These are phyloP conservation scores for Alentia gelatinosa DNA, from an alignment of 2,888 invertebrate species.

Conservation along the genomic window DNA sequence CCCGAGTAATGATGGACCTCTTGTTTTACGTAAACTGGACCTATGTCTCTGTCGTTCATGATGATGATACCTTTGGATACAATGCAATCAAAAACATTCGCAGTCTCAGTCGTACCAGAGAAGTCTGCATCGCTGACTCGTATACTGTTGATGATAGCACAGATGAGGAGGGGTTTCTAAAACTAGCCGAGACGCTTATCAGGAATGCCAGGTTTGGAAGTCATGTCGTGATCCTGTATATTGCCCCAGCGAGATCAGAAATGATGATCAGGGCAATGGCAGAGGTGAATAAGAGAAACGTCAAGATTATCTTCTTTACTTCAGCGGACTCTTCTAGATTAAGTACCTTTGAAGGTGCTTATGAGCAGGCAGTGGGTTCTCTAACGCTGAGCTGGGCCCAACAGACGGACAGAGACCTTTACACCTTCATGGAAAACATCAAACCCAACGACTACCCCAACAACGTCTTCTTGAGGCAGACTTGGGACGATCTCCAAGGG, in stretches of 20 bases:
- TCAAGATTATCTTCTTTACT: not conserved
- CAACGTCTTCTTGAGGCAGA: constrained; percentile 63
- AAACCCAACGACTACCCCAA: constrained; percentile 17
- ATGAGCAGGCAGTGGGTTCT: not conserved
- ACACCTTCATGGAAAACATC: not conserved
- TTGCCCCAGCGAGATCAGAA: not conserved
- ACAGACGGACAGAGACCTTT: not conserved
- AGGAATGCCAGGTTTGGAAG: constrained; percentile 1
- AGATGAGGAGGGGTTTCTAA: not conserved
- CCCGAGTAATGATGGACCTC: constrained; percentile 63
- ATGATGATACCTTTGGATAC: constrained; percentile 57
- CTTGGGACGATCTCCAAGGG: constrained; percentile 55
- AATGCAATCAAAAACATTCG: constrained; percentile 32
- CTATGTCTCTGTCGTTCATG: constrained; percentile 65
- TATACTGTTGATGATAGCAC: constrained; percentile 2
- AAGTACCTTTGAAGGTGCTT: not conserved
- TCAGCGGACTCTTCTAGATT: not conserved
- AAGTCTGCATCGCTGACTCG: constrained; percentile 23
- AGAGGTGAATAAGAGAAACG: not conserved
- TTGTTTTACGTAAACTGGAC: constrained; percentile 63
- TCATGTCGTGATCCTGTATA: constrained; percentile 13
- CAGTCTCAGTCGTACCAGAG: not conserved
- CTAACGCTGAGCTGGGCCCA: not conserved
- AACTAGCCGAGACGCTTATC: not conserved
- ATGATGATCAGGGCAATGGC: not conserved